Percentiles rank a stretch among this genome's conserved stretches.
Conservation (phyloP, 2,113 vertebrate genomes). For the Epinephelus moara region DNA sequence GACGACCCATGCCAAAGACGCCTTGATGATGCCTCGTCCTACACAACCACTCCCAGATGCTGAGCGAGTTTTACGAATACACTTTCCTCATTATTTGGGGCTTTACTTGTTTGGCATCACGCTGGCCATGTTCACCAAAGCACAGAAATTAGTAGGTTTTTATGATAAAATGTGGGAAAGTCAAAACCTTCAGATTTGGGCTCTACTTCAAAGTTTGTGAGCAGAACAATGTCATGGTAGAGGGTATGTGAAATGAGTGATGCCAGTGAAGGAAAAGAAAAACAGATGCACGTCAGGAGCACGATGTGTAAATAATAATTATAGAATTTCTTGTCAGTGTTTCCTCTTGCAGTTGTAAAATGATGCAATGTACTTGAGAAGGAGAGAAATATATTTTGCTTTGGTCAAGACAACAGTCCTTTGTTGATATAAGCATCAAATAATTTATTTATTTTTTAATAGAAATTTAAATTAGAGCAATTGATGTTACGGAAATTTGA, state of each 20-base stretch:
- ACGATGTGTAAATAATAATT: background rate
- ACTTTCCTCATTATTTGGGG: constrained; percentile 81
- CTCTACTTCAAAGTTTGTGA: constrained; percentile 49
- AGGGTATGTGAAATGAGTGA: constrained; percentile 41
- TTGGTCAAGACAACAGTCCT: background rate
- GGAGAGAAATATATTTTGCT: background rate
- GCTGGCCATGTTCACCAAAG: constrained; percentile 66
- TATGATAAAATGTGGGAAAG: constrained; percentile 79
- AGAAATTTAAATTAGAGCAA: background rate
- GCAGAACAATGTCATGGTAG: constrained; percentile 50
- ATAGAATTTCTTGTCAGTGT: background rate
- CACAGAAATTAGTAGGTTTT: constrained; percentile 62
- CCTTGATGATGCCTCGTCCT: constrained; percentile 91
- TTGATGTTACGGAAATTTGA: background rate
- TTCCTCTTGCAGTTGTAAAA: constrained; percentile 4
- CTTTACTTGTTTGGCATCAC: constrained; percentile 78
- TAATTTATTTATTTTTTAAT: background rate
- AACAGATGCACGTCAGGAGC: constrained; percentile 38
- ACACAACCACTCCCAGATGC: constrained; percentile 90
- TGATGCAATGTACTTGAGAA: background rate
- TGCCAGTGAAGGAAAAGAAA: constrained; percentile 29
- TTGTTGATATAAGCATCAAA: background rate
- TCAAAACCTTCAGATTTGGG: constrained; percentile 66
- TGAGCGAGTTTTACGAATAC: constrained; percentile 82
- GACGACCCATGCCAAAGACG: constrained; percentile 88